Conservation (phyloP, 53 echinoderm and acorn worm species). For the Echinarachnius parma region DNA sequence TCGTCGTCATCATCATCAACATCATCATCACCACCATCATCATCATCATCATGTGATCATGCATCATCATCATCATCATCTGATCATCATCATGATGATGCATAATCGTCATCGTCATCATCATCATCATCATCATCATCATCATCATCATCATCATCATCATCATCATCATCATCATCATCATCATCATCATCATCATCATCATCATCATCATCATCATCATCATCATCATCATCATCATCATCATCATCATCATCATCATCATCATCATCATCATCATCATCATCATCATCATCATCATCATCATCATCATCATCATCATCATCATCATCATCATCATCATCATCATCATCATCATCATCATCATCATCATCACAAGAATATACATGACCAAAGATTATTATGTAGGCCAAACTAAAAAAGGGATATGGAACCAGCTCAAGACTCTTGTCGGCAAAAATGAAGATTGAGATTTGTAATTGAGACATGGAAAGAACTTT, state of each 20-base stretch:
- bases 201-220: background rate
- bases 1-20: too few relatives aligned
- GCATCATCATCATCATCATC: too few relatives aligned
- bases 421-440: too few relatives aligned
- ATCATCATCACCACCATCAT: too few relatives aligned
- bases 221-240: background rate
- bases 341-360: constrained; percentile 1
- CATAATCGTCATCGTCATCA: background rate
- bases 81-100: too few relatives aligned
- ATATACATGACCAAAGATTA: too few relatives aligned
- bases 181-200: background rate
- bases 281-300: background rate
- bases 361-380: too few relatives aligned
- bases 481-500: too few relatives aligned
- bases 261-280: background rate
- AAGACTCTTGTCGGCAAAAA: too few relatives aligned
- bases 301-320: background rate
- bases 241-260: background rate
- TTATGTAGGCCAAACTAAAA: too few relatives aligned
- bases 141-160: background rate
- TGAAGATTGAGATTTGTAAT: too few relatives aligned
- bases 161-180: background rate
- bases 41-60: too few relatives aligned
- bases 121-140: constrained; percentile 1
- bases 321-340: constrained; percentile 1